Conservation (phyloP, 1,140 invertebrate genomes). For the Bradynema listronoti region DNA sequence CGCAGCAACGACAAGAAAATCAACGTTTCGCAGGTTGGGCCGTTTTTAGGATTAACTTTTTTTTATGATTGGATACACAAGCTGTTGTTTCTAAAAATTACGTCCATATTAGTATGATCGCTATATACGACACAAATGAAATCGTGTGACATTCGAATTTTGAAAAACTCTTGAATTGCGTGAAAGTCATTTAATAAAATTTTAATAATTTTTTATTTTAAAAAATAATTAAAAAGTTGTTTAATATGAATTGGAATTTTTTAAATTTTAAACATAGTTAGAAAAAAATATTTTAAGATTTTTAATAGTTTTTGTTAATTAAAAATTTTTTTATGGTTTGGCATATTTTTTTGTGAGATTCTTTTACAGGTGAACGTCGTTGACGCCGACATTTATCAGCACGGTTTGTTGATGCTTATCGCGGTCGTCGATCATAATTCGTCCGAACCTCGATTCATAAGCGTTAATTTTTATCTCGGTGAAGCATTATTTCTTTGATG, state of each 20-base stretch:
- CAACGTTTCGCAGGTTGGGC: too few species aligned
- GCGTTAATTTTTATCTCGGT: neutral
- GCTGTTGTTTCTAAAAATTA: too few species aligned
- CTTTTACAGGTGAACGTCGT: constrained; percentile 13
- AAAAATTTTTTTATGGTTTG: neutral
- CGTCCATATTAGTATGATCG: too few species aligned
- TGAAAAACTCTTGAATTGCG: too few species aligned
- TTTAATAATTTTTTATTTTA: too few species aligned
- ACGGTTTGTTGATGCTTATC: constrained; percentile 23
- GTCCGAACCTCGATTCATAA: constrained; percentile 25
- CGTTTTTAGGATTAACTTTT: too few species aligned
- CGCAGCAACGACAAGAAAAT: too few species aligned
- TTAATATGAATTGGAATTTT: constrained; percentile 7
- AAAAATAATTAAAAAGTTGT: too few species aligned
- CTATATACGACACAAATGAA: constrained; percentile 8
- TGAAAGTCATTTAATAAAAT: too few species aligned
- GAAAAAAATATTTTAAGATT: constrained; percentile 8
- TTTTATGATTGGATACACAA: too few species aligned
- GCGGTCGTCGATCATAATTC: constrained; percentile 7
- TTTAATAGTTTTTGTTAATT: constrained; percentile 3
- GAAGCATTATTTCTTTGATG: constrained; percentile 1
- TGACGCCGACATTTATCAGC: constrained; percentile 22
- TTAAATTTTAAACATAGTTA: constrained; percentile 19
- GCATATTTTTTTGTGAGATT: too few species aligned
- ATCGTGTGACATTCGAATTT: constrained; percentile 8